Evolutionary conservation across 2,113 vertebrate species (phyloP).

Genomic region (Periophthalmus modestus): DNA sequence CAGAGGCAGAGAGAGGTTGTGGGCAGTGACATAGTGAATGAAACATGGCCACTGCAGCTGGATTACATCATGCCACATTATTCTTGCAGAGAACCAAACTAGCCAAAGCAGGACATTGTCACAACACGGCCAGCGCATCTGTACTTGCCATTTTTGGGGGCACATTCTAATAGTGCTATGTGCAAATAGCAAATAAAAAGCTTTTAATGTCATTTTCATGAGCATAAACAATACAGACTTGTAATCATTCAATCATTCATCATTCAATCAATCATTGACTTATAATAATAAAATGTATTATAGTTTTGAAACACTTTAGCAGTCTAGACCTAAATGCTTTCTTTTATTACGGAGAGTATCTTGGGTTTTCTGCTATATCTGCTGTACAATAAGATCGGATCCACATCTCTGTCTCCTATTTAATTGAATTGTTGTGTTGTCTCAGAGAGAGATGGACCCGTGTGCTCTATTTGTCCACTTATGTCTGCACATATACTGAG

Average conservation of each 20-base stretch:
- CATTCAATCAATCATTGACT: no score
- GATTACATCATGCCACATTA: constrained; percentile 52
- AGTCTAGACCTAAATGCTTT: background rate
- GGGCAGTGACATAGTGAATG: constrained; percentile 26
- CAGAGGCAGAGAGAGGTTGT: no score
- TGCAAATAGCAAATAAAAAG: no score
- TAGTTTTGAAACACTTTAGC: background rate
- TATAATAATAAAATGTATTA: background rate
- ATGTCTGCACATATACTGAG: constrained; percentile 18
- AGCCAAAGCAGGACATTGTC: background rate
- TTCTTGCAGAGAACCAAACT: background rate
- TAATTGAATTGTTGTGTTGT: constrained; percentile 46
- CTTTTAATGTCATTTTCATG: no score
- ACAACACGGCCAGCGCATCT: background rate
- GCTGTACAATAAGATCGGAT: constrained; percentile 45
- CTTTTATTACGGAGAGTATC: constrained; percentile 31
- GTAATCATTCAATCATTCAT: no score
- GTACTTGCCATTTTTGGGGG: no score
- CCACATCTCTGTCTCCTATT: constrained; percentile 34
- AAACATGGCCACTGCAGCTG: constrained; percentile 47
- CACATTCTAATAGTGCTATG: no score
- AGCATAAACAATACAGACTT: no score
- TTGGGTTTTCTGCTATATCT: constrained; percentile 39
- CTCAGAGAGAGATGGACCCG: constrained; percentile 27
- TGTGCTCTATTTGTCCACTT: constrained; percentile 24